These are phyloP conservation scores for Philopedon plagiatum DNA, from an alignment of 2,888 invertebrate species.

Conservation along the genomic window DNA sequence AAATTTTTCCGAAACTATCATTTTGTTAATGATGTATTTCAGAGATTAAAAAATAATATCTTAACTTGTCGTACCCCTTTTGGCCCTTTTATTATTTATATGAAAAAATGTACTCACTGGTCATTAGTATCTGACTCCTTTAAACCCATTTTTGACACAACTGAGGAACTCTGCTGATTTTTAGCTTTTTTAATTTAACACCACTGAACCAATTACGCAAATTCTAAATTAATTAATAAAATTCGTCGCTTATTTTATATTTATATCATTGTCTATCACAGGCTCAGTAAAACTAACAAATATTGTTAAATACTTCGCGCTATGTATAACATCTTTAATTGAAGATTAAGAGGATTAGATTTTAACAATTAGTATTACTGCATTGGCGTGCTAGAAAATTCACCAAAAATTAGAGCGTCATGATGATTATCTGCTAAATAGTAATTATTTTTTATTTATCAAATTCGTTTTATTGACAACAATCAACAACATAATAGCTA, in stretches of 20 bases:
- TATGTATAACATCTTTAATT: background rate
- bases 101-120: no score
- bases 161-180: background rate
- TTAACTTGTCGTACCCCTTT: no score
- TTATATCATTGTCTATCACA: background rate
- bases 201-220: background rate
- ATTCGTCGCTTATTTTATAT: background rate
- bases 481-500: no score
- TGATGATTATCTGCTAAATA: no score
- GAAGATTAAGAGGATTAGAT: slow-evolving; percentile 5
- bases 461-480: no score
- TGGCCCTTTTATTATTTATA: no score
- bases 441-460: no score
- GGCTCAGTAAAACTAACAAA: background rate
- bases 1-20: no score
- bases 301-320: background rate
- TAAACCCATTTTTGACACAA: background rate
- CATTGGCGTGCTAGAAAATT: background rate
- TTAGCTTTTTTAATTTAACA: background rate
- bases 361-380: background rate
- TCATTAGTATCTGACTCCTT: background rate
- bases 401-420: no score
- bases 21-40: no score
- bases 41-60: no score
- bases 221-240: background rate